phyloP scores from a whole-genome alignment of 1,140 invertebrate genomes.

The Drosophila busckii region DNA sequence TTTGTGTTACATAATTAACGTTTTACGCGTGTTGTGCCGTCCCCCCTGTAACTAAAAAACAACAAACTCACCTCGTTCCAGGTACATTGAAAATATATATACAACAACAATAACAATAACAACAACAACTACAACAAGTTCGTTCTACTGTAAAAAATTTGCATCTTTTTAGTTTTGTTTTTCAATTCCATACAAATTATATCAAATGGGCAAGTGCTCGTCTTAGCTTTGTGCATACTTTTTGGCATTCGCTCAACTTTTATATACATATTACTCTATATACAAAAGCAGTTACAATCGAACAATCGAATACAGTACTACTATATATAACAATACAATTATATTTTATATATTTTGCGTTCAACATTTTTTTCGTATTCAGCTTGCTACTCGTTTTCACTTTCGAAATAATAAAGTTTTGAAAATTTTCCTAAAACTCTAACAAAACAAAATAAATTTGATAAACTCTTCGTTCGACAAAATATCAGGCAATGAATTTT shows the following conservation, averaged over 20 bases:
- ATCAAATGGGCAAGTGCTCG: conserved; percentile 22
- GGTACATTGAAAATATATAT: conserved; percentile 38
- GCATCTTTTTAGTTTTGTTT: no score
- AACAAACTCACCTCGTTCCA: conserved; percentile 40
- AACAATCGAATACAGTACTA: conserved; percentile 31
- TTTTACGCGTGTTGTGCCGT: conserved; percentile 62
- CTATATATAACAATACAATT: no score
- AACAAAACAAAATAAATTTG: conserved; percentile 27
- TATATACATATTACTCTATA: conserved; percentile 36
- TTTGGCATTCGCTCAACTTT: conserved; percentile 63
- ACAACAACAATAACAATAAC: conserved; percentile 10
- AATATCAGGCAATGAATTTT: conserved; percentile 56
- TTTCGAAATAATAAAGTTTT: conserved; percentile 58
- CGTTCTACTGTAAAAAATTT: no score
- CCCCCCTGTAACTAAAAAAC: conserved; percentile 58
- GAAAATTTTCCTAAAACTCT: conserved; percentile 50
- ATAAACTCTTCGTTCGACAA: conserved; percentile 20
- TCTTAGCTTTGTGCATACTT: conserved; percentile 64
- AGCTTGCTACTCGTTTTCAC: conserved; percentile 61
- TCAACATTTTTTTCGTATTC: conserved; percentile 44
- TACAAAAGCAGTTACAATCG: conserved; percentile 12
- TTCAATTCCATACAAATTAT: conserved; percentile 8
- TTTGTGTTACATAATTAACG: conserved; percentile 27
- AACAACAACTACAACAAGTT: conserved; percentile 14
- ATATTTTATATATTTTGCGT: conserved; percentile 54